Evolutionary conservation across 2,797 vertebrate genomes (phyloP), one percentile per base, ranked within the genome.

Genomic region (Pseudomugil gertrudae): DNA sequence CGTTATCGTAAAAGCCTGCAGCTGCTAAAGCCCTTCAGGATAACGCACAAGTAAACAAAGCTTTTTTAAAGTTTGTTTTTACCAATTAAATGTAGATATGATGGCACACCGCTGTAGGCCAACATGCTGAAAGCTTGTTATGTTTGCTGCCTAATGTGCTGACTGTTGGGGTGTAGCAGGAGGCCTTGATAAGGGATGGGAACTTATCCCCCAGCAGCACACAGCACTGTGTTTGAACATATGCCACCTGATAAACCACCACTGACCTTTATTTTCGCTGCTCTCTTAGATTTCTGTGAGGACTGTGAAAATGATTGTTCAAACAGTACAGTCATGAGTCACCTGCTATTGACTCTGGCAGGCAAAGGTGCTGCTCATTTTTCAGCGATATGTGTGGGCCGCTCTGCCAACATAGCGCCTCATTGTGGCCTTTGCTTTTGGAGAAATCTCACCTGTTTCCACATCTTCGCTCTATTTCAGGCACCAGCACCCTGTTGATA

Each of bases 401-500:
- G 51, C 68, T 70, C 70, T 54, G 53, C 65, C 53, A 62, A 72
- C 81, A 71, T 87, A 63, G 65, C 79, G 82, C 87, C 78, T 82
- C 65, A 26, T 68, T 84, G 85, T 65, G 72, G 59, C 64, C 54
- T 23, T 57, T 45, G 64, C 56, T 53, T 72, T 69, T 74, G 81
- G 55, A 80, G 60, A 73, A 67, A 40, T 85, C 84, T 84, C 74
- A 72, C 66, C 73, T 56, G 43, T 77, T 73, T 78, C 70, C 69
- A 76, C 58, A 2, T 83, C 67, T 72, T 72, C 63, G 29, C 51
- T 74, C 81, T 82, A 63, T 89, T 85, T 69, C 86, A 95, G 95
- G 74, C 90, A 95, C 77, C 94, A 93, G 86, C 95, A 95, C 90
- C 95, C 95, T 17, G 93, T 95, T 58, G 95, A 95, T 85, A 95